These are phyloP conservation scores for Cyprinodon diabolis DNA, from an alignment of 2,797 vertebrate species.

Conservation along the genomic window DNA sequence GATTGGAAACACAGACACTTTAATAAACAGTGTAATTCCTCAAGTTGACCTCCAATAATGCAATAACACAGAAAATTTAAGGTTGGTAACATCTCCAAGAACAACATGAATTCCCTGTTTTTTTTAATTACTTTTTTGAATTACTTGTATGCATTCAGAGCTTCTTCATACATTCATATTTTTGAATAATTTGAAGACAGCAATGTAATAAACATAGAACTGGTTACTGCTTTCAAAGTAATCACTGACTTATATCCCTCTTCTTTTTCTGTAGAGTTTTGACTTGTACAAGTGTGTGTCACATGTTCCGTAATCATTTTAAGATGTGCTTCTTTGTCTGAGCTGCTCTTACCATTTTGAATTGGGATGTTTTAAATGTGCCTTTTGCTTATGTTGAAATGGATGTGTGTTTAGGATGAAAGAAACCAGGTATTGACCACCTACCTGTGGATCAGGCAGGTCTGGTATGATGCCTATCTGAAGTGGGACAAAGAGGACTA, in stretches of 20 bases:
- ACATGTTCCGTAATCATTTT: neutral
- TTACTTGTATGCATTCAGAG: neutral
- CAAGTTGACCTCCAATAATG: no score
- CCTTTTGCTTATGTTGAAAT: neutral
- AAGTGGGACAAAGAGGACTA: conserved; percentile 95
- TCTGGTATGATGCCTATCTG: conserved; percentile 92
- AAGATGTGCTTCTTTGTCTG: neutral
- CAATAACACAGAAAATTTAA: neutral
- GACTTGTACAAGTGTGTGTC: no score
- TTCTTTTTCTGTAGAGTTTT: no score
- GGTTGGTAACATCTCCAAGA: neutral
- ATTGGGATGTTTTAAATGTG: neutral
- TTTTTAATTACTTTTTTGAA: neutral
- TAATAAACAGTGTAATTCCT: no score
- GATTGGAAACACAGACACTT: no score
- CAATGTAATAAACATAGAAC: neutral
- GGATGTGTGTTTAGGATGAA: conserved; percentile 87
- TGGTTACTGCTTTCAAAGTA: neutral
- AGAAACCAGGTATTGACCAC: conserved; percentile 94
- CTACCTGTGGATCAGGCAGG: conserved; percentile 95
- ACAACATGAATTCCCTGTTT: neutral
- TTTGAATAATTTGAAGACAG: neutral
- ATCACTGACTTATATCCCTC: neutral
- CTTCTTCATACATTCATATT: neutral
- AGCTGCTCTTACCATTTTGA: neutral